Percentiles rank a stretch among this genome's conserved stretches.
Conservation (phyloP, 64 coral and sea anemone genomes). For the Astreopora myriophthalma region DNA sequence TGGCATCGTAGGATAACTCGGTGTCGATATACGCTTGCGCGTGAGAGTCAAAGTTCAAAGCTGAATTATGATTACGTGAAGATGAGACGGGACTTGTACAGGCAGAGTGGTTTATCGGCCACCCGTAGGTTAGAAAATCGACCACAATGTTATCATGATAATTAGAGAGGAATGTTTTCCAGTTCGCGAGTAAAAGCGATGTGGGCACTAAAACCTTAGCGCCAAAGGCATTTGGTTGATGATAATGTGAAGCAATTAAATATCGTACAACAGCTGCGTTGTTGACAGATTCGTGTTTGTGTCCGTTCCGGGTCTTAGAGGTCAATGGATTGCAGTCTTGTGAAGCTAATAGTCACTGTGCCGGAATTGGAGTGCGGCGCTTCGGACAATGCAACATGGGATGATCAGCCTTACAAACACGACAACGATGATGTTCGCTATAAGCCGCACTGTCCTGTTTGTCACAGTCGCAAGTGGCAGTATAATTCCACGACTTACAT, state of each 20-base stretch:
- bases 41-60: neutral
- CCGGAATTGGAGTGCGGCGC: neutral
- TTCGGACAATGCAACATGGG: constrained; percentile 14
- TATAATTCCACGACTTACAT: constrained; percentile 16
- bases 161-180: neutral
- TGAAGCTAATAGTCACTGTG: neutral
- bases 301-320: neutral
- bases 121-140: constrained; percentile 13
- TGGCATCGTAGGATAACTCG: neutral
- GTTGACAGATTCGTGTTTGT: neutral
- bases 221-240: neutral
- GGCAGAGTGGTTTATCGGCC: neutral
- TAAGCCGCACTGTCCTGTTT: neutral
- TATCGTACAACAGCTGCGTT: neutral
- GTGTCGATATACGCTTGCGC: neutral
- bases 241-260: neutral
- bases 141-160: neutral
- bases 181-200: neutral
- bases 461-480: neutral
- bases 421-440: neutral
- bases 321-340: too few species aligned
- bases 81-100: neutral
- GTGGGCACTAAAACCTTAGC: neutral
- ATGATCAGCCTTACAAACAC: constrained; percentile 24
- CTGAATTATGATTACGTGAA: neutral